phyloP scores from a whole-genome alignment of 1,140 invertebrate species.

The Stegodyphus dumicola region DNA sequence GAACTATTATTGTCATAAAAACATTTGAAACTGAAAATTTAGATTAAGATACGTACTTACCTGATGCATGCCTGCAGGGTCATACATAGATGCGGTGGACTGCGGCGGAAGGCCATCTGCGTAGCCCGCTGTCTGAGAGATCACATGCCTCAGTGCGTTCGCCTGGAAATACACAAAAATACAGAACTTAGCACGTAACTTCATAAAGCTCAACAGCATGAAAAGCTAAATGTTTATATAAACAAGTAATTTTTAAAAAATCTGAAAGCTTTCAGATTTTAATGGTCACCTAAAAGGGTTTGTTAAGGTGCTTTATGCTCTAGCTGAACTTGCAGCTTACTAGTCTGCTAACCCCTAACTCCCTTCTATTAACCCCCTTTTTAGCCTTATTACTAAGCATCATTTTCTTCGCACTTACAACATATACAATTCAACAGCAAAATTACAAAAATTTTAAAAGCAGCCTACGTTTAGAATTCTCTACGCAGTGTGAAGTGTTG shows the following conservation, averaged over 20 bases:
- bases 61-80: conserved; percentile 83
- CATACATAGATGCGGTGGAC: conserved; percentile 77
- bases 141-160: conserved; percentile 67
- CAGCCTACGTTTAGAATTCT: neutral
- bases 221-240: neutral
- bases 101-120: conserved; percentile 74
- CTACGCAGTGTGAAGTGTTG: too few species aligned
- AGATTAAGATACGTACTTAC: conserved; percentile 67
- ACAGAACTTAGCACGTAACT: neutral
- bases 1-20: too few species aligned
- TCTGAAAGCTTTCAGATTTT: too few species aligned
- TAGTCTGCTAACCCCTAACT: neutral
- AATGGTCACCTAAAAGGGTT: too few species aligned
- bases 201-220: neutral
- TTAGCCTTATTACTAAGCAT: too few species aligned
- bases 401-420: too few species aligned
- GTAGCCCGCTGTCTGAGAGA: conserved; percentile 73
- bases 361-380: too few species aligned
- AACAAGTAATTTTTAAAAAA: neutral
- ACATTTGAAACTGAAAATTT: too few species aligned
- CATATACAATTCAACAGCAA: too few species aligned
- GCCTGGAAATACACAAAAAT: conserved; percentile 64
- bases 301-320: too few species aligned
- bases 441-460: too few species aligned
- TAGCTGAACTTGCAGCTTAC: neutral